Conservation (phyloP, 2,113 vertebrate genomes). For the Chionomys nivalis region DNA sequence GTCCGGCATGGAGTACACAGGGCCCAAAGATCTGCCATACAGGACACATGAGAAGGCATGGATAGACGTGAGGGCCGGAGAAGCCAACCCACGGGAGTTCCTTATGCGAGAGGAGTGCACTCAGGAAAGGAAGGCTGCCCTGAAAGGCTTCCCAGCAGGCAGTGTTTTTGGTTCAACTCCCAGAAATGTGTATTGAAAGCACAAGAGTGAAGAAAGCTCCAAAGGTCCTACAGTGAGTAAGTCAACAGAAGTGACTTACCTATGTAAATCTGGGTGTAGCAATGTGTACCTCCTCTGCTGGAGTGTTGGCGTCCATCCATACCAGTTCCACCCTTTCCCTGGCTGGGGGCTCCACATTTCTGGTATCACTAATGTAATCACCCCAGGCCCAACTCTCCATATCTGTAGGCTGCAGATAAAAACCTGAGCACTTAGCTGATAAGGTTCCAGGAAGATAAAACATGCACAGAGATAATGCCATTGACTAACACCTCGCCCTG, state of each 20-base stretch:
- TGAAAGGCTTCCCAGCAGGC: background rate
- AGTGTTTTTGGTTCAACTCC: background rate
- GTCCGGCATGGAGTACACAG: background rate
- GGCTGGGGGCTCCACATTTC: background rate
- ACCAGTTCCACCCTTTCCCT: too few relatives aligned
- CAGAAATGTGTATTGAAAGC: background rate
- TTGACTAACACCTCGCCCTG: background rate
- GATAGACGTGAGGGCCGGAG: background rate
- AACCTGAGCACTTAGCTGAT: background rate
- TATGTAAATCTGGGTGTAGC: background rate
- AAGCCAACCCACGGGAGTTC: too few relatives aligned
- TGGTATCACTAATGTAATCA: background rate
- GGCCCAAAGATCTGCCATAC: background rate
- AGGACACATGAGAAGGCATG: background rate
- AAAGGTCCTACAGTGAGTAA: background rate
- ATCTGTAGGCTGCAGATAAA: background rate
- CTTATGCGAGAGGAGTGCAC: background rate
- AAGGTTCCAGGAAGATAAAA: background rate
- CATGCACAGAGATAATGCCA: background rate
- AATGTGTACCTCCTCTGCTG: background rate
- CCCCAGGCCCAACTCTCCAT: background rate
- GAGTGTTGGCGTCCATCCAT: background rate
- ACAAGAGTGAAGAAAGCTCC: background rate
- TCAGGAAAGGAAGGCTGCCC: background rate
- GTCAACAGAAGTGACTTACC: background rate